Conservation (phyloP, 2,888 invertebrate genomes). For the Phyto melanocephala region DNA sequence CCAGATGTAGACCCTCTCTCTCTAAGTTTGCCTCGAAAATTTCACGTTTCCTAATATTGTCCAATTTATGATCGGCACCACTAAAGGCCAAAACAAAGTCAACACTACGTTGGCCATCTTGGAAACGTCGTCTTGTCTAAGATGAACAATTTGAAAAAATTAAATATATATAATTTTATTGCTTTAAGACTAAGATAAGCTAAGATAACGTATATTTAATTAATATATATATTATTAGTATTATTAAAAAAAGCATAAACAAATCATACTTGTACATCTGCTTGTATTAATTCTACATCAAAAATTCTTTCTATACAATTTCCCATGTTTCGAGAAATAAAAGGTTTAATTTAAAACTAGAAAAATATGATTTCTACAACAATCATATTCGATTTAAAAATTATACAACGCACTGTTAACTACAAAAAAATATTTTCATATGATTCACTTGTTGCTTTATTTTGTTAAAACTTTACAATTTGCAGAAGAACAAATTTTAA, state of each 20-base stretch:
- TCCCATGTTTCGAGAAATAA: constrained; percentile 55
- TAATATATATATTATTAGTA: background rate
- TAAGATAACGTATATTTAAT: no score
- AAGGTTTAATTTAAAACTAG: background rate
- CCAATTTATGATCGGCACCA: constrained; percentile 75
- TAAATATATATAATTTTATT: no score
- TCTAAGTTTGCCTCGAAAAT: constrained; percentile 83
- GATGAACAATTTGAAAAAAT: no score
- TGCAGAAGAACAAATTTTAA: constrained; percentile 13
- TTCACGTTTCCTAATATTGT: constrained; percentile 79
- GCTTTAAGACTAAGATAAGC: no score
- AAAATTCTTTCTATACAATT: constrained; percentile 51
- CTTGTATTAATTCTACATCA: constrained; percentile 10
- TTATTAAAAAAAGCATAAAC: background rate
- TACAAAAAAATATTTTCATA: constrained; percentile 3
- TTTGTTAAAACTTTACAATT: background rate
- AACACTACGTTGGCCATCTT: constrained; percentile 80
- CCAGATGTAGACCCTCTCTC: constrained; percentile 82
- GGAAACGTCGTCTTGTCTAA: constrained; percentile 80
- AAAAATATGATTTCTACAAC: background rate
- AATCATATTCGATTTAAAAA: background rate
- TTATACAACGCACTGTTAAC: no score
- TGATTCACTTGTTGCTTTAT: constrained; percentile 24
- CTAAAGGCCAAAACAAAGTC: constrained; percentile 84
- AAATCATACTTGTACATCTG: constrained; percentile 51